Evolutionary conservation across 2,113 vertebrate species (phyloP).

Genomic region (Psittacula cyanocephala): DNA sequence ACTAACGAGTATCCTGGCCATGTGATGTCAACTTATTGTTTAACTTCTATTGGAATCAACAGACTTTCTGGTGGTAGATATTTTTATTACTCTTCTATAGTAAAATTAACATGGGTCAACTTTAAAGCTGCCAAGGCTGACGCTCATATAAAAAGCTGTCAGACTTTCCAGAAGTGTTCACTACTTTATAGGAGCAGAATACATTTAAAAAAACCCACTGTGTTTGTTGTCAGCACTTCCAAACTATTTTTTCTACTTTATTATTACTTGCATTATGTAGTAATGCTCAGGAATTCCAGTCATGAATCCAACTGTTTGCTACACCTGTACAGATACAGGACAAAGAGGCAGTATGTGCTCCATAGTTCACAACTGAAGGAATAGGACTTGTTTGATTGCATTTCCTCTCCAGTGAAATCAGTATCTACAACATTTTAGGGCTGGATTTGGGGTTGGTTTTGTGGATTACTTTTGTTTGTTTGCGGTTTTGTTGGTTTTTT

Average conservation of each 20-base stretch:
- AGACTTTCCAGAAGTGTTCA: neutral
- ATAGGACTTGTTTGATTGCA: neutral
- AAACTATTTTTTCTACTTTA: neutral
- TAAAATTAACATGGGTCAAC: neutral
- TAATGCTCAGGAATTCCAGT: neutral
- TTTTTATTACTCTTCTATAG: neutral
- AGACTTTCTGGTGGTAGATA: neutral
- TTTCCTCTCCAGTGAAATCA: neutral
- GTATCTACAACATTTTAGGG: neutral
- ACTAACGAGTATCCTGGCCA: neutral
- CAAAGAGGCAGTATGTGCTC: neutral
- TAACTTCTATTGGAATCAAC: neutral
- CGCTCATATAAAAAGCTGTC: neutral
- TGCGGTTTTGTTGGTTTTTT: rapidly evolving
- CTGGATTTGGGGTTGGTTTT: neutral
- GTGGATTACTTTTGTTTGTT: neutral
- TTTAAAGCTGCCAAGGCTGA: neutral
- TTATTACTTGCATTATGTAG: neutral
- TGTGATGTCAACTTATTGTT: neutral
- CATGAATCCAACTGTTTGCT: neutral
- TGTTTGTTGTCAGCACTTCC: neutral
- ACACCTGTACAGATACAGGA: neutral
- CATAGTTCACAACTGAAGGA: neutral
- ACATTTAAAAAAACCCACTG: neutral
- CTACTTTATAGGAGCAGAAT: neutral